Evolutionary conservation across 1,140 invertebrate species (phyloP), one percentile per base, ranked within the genome.

Genomic region (Melipona quadrifasciata): DNA sequence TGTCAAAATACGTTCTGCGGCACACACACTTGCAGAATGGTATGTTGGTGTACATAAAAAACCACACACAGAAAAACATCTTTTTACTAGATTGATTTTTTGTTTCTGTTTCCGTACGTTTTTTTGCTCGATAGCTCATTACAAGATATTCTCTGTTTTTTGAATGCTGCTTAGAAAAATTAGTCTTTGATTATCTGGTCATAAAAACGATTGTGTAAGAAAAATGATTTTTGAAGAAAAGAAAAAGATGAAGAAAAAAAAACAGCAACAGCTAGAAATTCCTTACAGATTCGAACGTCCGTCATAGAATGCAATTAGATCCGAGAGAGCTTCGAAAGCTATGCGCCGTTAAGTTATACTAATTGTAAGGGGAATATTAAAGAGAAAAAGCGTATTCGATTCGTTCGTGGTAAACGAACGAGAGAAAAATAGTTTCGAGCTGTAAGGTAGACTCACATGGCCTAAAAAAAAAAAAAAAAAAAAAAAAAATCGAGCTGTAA

Each of bases 31-130:
- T 94, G 93, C 94, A 94, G 93, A 94, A 95, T 95, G 94, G 94
- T 95, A 95, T 95, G 94, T 95, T 95, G 94, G 94, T 95, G 94
- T 95, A 95, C 94, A 95, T 94, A 90, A 94, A 88, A 93, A 89
- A 92, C 90, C 93, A 94, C 93, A 94, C 94, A 94, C 91, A 92
- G 89, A 93, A 91, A 92, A 91, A 93, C 92, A 92, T 94, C 86
- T 86, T 91, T 91, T 90, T 92, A 79, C 77, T 91, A 91, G 80
- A 93, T 92, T 93, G 86, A 88, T 92, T 92, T 90, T 91, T 86
- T 92, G 73, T 85, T 87, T 92, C 85, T 80, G 86, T 91, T 90
- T 84, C 86, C 88, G 82, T 90, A 88, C 80, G 87, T 87, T 91
- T 88, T 90, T 89, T 93, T 90, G 88, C 87, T 84, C 55, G 89